Base-by-base conservation (phyloP, 2,797 vertebrate genomes). In the Morelia viridis region DNA sequence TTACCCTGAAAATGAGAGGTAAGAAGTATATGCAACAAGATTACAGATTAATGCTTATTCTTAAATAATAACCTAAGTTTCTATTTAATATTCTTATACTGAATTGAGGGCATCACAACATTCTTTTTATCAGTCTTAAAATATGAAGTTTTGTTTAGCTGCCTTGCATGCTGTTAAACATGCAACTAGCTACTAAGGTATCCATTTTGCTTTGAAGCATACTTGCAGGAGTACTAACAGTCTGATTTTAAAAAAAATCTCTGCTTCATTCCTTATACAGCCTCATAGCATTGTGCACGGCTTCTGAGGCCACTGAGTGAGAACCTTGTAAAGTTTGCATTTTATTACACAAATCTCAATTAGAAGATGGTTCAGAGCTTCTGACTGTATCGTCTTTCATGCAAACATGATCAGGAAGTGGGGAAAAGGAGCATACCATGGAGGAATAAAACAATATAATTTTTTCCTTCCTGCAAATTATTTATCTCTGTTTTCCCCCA, bases 201-300 rank as follows among this genome's bases (percentile, higher is more conserved):
- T 80, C 26, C 28, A 11, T 84, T 84, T 60, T 90, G 68, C 65
- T 92, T 90, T 90, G 71, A 92, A 92, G 22, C 17, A 53, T 1
- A 15, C 64, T 19, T 31, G 28, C 17, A 5, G 0, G 53, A n/a
- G 89, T 50, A 35, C 58, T 0, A 3, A 61, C 5, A 80, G 56
- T 19, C 17, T 50, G 1, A 62, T 61, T 93, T 0, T 0, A 0
- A 80, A 87, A n/a, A 26, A 80, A 50, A 0, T 64, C 22, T 91
- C 68, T 65, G 64, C 58, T 95, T 90, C 58, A 28, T 88, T 88
- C 68, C 5, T 35, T 50, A 68, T 22, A 91, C 61, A 87, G 76
- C 60, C 26, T 88, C 1, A 0, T 0, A 0, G 61, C 2, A 61
- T 62, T 60, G 0, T 0, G 65, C 17, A 26, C 11, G 64, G 60